Conservation (phyloP, 2,888 invertebrate species). For the Xylota segnis region DNA sequence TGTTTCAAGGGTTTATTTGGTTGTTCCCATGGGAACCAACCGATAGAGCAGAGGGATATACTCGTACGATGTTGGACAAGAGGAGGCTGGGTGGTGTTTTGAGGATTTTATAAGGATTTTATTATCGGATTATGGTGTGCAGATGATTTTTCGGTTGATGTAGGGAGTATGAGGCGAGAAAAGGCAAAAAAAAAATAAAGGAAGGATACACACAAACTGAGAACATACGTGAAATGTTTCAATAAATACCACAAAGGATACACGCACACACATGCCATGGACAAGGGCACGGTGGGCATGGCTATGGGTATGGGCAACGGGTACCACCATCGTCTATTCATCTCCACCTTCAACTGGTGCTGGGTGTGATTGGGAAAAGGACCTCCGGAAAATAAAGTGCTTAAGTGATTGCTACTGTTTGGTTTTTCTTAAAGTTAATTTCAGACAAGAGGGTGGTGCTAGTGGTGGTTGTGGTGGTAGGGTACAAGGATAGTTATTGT, state of each 20-base stretch:
- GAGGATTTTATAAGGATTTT: slow-evolving; percentile 74
- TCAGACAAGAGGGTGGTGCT: slow-evolving; percentile 28
- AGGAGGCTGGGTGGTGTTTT: slow-evolving; percentile 21
- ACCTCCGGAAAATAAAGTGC: slow-evolving; percentile 62
- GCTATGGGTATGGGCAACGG: background rate
- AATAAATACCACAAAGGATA: slow-evolving; percentile 53
- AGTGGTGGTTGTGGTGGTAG: background rate
- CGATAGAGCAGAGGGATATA: slow-evolving; percentile 35
- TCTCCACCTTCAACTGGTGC: background rate
- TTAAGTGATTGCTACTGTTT: slow-evolving; percentile 69
- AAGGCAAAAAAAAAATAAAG: slow-evolving; percentile 55
- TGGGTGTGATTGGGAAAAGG: slow-evolving; percentile 38
- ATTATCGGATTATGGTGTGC: slow-evolving; percentile 77
- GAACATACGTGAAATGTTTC: slow-evolving; percentile 69
- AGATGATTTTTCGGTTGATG: slow-evolving; percentile 73
- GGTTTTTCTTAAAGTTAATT: slow-evolving; percentile 70
- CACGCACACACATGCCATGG: background rate
- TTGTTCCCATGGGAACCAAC: slow-evolving; percentile 69
- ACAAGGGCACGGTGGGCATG: too few species aligned
- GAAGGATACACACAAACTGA: slow-evolving; percentile 48
- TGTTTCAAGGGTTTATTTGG: slow-evolving; percentile 66
- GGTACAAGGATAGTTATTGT: background rate
- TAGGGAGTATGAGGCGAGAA: slow-evolving; percentile 54
- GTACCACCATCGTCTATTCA: background rate
- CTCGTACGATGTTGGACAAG: slow-evolving; percentile 3